These are phyloP conservation scores for Clarias platycephalus DNA, from an alignment of 2,797 vertebrate species.

Conservation along the genomic window DNA sequence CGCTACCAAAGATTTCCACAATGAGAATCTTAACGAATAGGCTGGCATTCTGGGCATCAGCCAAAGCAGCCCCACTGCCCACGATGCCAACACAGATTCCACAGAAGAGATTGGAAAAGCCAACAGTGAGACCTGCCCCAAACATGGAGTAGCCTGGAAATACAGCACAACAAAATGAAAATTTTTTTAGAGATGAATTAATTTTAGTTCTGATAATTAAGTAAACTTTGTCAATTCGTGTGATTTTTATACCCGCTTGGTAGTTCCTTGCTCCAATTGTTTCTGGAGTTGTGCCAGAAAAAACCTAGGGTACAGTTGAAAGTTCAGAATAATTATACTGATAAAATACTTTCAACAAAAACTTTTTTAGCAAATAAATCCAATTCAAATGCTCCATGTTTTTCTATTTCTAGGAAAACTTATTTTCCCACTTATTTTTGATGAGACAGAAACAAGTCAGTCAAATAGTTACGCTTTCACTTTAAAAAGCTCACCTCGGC, in stretches of 20 bases:
- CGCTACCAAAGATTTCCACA: constrained; percentile 98
- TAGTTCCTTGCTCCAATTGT: constrained; percentile 90
- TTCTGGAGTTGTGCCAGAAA: constrained; percentile 85
- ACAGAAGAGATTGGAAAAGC: constrained; percentile 98
- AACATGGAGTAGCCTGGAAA: constrained; percentile 95
- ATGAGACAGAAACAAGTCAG: neutral
- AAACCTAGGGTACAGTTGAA: constrained; percentile 73
- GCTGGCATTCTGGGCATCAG: constrained; percentile 94
- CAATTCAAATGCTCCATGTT: neutral
- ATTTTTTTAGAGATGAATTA: too few relatives aligned
- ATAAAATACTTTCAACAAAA: constrained; percentile 1
- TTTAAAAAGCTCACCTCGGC: constrained; percentile 82
- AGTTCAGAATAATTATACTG: neutral
- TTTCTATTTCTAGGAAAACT: too few relatives aligned
- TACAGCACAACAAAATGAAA: neutral
- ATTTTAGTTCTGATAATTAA: too few relatives aligned
- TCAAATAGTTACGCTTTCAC: neutral
- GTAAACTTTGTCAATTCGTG: neutral
- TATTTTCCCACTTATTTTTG: neutral
- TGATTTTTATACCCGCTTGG: constrained; percentile 82
- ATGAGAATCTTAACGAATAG: constrained; percentile 99
- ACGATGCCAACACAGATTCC: constrained; percentile 98
- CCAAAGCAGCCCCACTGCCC: constrained; percentile 94
- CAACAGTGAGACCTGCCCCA: constrained; percentile 95
- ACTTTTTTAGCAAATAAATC: too few relatives aligned